A percentile compares a stretch with the other conserved stretches of the same genome.
Evolutionary conservation across 1,140 invertebrate genomes (phyloP).

Genomic region (Drosophila nannoptera): DNA sequence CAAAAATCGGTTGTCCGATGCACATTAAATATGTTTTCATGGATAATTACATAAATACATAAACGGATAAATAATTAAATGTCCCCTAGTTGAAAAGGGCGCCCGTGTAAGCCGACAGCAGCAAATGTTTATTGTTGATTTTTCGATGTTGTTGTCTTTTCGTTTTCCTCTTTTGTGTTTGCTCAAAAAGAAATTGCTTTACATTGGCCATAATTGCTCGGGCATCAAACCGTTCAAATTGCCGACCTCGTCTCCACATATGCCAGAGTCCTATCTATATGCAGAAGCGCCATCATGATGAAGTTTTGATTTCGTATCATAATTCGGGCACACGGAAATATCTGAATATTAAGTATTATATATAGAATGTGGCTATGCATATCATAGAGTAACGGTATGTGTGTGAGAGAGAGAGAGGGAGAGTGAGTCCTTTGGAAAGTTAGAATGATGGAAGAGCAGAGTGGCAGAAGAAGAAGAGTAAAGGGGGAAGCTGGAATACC

Average conservation of each 20-base stretch:
- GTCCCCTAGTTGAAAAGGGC: background rate
- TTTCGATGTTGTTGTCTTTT: conserved; percentile 7
- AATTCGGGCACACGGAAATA: no score
- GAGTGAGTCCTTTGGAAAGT: no score
- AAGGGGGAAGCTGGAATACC: no score
- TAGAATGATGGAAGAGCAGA: no score
- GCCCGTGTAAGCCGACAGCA: conserved; percentile 32
- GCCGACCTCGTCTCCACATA: conserved; percentile 21
- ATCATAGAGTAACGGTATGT: no score
- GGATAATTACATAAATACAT: conserved; percentile 31
- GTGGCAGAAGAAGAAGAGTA: no score
- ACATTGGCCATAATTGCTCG: conserved; percentile 38
- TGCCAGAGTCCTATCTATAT: conserved; percentile 7
- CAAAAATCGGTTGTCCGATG: background rate
- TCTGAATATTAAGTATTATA: no score
- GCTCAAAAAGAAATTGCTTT: conserved; percentile 43
- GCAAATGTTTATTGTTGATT: conserved; percentile 35
- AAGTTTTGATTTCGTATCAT: no score
- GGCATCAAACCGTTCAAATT: conserved; percentile 32
- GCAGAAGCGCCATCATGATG: background rate
- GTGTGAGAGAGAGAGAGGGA: no score
- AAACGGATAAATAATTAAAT: no score
- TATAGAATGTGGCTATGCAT: no score
- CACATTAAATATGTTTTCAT: conserved; percentile 8
- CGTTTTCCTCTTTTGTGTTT: conserved; percentile 19